phyloP scores from a whole-genome alignment of 2,797 vertebrate species.

The Gadopsis marmoratus region DNA sequence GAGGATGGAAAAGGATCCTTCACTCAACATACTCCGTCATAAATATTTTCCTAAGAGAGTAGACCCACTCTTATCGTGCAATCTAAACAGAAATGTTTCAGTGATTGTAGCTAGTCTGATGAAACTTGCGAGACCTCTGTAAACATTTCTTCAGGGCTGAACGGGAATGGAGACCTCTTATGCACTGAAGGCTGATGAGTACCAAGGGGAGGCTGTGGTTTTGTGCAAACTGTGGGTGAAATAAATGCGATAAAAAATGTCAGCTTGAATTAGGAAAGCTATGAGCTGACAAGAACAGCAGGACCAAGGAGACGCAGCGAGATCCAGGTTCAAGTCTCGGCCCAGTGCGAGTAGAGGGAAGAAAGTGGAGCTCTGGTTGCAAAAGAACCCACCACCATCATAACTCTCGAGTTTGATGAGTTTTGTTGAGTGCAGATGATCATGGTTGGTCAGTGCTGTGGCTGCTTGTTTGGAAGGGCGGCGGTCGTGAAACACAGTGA shows the following conservation, averaged over 20 bases:
- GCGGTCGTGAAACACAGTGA: background rate
- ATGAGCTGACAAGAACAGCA: conserved; percentile 24
- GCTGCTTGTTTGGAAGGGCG: conserved; percentile 29
- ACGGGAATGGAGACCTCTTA: conserved; percentile 31
- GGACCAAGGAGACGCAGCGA: conserved; percentile 1
- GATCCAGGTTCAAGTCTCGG: conserved; percentile 17
- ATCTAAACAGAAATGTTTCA: conserved; percentile 41
- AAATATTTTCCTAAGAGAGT: conserved; percentile 69
- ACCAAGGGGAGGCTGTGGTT: conserved; percentile 39
- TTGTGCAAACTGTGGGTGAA: conserved; percentile 59
- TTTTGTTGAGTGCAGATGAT: conserved; percentile 28
- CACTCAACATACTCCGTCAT: conserved; percentile 38
- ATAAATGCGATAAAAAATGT: conserved; percentile 57
- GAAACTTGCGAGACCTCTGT: conserved; percentile 23
- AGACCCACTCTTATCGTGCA: conserved; percentile 57
- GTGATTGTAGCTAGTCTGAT: conserved; percentile 30
- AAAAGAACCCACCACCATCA: conserved; percentile 8
- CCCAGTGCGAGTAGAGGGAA: background rate
- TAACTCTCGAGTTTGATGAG: conserved; percentile 13
- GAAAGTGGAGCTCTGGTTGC: conserved; percentile 31
- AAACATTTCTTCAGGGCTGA: conserved; percentile 35
- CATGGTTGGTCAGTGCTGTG: conserved; percentile 24
- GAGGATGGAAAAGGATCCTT: conserved; percentile 56
- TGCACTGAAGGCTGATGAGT: conserved; percentile 24
- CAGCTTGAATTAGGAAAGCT: conserved; percentile 57